Percentiles rank a stretch among this genome's conserved stretches.
Evolutionary conservation across 2,888 invertebrate genomes (phyloP).

Genomic region (Cryptocheilus praepositus): DNA sequence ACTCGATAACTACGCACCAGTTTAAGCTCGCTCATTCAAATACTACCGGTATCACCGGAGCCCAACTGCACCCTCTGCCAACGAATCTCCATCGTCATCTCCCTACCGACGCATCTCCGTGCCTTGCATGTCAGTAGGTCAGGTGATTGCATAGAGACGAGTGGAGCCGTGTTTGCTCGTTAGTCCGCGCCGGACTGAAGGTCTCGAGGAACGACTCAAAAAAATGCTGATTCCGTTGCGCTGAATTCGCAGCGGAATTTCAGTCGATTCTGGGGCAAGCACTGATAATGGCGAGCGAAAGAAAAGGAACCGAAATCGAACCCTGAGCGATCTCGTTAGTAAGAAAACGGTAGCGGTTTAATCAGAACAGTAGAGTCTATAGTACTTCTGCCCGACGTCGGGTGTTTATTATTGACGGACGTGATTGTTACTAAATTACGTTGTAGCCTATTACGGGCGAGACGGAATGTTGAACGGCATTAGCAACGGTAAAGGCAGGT

Average conservation of each 20-base stretch:
- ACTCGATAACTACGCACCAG: constrained; percentile 60
- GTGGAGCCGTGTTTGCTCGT: constrained; percentile 62
- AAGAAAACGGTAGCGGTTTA: no score
- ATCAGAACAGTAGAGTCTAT: no score
- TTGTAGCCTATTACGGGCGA: no score
- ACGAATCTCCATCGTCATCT: constrained; percentile 18
- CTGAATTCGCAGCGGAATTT: constrained; percentile 22
- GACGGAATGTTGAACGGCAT: no score
- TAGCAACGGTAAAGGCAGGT: no score
- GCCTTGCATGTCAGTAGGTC: constrained; percentile 64
- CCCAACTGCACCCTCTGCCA: constrained; percentile 31
- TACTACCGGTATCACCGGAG: constrained; percentile 51
- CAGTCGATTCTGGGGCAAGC: no score
- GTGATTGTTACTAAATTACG: no score
- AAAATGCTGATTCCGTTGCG: constrained; percentile 49
- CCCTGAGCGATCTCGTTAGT: no score
- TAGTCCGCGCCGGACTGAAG: constrained; percentile 54
- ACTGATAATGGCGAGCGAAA: no score
- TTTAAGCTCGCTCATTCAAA: constrained; percentile 51
- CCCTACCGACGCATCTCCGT: constrained; percentile 46
- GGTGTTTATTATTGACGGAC: no score
- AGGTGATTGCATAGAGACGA: constrained; percentile 59
- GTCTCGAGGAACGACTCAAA: constrained; percentile 39
- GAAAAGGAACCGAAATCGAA: no score
- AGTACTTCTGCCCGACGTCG: no score